Conservation (phyloP, 2,797 vertebrate species). For the Danio choprae region DNA sequence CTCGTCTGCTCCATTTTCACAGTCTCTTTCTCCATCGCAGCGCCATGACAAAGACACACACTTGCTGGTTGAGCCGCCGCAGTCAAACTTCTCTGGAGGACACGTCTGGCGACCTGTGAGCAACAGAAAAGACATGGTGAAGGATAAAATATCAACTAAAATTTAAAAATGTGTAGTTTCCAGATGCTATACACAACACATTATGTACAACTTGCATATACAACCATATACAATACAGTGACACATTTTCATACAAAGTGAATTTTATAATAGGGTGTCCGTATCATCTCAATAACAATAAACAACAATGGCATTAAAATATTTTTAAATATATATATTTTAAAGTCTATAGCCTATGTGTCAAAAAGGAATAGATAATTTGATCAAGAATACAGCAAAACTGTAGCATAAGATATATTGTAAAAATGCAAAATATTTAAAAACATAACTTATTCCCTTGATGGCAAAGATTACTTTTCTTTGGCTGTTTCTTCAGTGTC, state of each 20-base stretch:
- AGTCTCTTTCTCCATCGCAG: constrained; percentile 95
- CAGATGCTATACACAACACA: background rate
- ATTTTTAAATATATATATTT: no score
- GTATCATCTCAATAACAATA: background rate
- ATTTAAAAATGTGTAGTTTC: background rate
- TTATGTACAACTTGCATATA: no score
- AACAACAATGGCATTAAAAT: background rate
- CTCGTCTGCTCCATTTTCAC: constrained; percentile 91
- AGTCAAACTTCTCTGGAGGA: constrained; percentile 93
- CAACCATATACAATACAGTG: background rate
- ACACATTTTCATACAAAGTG: background rate
- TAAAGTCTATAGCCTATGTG: background rate
- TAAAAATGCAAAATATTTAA: no score
- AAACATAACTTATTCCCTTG: no score
- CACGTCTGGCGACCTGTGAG: constrained; percentile 88
- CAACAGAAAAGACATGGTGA: background rate
- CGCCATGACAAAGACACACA: constrained; percentile 94
- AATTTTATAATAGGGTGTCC: background rate
- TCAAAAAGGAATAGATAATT: no score
- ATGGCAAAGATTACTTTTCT: no score
- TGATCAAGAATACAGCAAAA: background rate
- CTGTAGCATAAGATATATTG: background rate
- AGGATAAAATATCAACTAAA: background rate
- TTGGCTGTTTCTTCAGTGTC: no score
- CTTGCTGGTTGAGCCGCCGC: constrained; percentile 87